Conservation (phyloP, 2,113 vertebrate genomes). For the Onychostruthus taczanowskii region DNA sequence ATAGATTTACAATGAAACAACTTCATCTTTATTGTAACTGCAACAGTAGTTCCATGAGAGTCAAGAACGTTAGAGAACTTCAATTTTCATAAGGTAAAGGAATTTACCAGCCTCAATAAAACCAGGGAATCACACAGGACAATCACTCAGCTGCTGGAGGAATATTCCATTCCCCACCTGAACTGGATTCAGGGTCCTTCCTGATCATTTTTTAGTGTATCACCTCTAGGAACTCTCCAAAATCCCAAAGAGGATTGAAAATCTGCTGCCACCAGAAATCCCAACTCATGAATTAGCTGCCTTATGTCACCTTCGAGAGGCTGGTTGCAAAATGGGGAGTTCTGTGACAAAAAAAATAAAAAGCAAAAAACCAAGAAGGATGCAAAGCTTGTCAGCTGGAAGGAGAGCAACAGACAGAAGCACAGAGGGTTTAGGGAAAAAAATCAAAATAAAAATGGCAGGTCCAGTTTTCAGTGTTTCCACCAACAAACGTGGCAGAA, state of each 20-base stretch:
- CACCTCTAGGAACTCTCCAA: neutral
- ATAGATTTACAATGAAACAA: slow-evolving; percentile 65
- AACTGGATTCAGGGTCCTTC: neutral
- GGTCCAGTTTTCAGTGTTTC: slow-evolving; percentile 53
- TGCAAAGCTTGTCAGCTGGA: slow-evolving; percentile 18
- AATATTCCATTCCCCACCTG: neutral
- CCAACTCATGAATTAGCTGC: slow-evolving; percentile 42
- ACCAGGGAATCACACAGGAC: slow-evolving; percentile 22
- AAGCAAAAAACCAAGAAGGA: neutral
- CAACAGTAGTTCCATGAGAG: slow-evolving; percentile 47
- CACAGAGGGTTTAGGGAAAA: slow-evolving; percentile 22
- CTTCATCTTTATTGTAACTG: slow-evolving; percentile 53
- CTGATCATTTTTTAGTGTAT: slow-evolving; percentile 12
- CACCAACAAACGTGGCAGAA: slow-evolving; percentile 15
- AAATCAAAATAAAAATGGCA: slow-evolving; percentile 3
- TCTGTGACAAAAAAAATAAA: neutral
- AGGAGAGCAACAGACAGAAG: slow-evolving; percentile 9
- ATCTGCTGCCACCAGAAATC: slow-evolving; percentile 18
- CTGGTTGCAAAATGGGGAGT: slow-evolving; percentile 1
- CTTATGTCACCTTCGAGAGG: slow-evolving; percentile 46
- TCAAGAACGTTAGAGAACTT: slow-evolving; percentile 46
- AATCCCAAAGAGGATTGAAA: neutral
- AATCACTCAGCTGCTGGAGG: neutral
- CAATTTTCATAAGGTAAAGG: slow-evolving; percentile 30
- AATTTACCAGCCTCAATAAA: slow-evolving; percentile 43